Evolutionary conservation across 2,797 vertebrate genomes (phyloP), one percentile per base, ranked within the genome.

Genomic region (Austrolebias charrua): DNA sequence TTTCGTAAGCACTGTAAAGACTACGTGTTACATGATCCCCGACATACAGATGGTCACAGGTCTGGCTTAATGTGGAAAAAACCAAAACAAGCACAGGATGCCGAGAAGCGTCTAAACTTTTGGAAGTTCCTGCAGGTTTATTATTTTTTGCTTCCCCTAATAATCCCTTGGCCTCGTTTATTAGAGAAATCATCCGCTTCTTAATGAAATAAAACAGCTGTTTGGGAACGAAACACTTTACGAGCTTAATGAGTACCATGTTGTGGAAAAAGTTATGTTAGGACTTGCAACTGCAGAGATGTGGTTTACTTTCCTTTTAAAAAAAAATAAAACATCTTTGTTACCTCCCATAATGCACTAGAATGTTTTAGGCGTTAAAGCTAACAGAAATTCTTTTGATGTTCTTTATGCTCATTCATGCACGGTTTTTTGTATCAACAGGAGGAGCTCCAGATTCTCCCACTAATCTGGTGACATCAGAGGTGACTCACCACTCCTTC

Each of bases 401-500:
- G 5, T 49, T 63, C 10, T 42, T 14, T 48, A 0, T 54, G 24
- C 19, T 52, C 28, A 18, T 20, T 31, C 33, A 13, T 55, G 29
- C 14, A 73, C 1, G 14, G 61, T 6, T 61, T 66, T 61, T 15
- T 40, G 15, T 62, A 46, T 63, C 8, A 77, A 75, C 46, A 93
- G 92, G 90, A 82, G 91, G 87, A 18, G 68, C 80, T 44, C 88
- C 94, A 0, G 94, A 93, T 65, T 86, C 96, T 24, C 95, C 98
- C 24, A 94, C 95, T 66, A 86, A 95, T 85, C 89, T 99, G 74
- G 88, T 94, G 68, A 97, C 95, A 76, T 98, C 96, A 2, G 96
- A 99, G 64, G 92, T 93, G 62, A 99, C 96, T 48, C 92, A 96
- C 73, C 86, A 91, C 55, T 96, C 96, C 52, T 97, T 99, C 88